Percentiles rank a stretch among this genome's conserved stretches.
phyloP scores from a whole-genome alignment of 2,888 invertebrate species.

The Agonopterix heracliana region DNA sequence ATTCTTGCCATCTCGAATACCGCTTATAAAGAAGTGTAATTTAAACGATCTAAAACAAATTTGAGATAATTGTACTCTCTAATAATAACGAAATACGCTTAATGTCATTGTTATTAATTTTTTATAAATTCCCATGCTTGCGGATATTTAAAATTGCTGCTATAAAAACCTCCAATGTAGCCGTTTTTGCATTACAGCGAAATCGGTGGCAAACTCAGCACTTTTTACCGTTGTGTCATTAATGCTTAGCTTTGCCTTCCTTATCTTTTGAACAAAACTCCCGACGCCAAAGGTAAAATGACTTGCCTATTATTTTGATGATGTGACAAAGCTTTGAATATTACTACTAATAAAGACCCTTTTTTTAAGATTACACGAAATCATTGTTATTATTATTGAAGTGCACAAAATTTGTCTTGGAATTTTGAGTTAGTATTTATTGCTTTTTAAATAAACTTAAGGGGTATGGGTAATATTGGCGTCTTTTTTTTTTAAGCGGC shows the following conservation, averaged over 20 bases:
- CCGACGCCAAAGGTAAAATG: conserved; percentile 42
- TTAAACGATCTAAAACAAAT: no score
- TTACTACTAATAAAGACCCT: conserved; percentile 35
- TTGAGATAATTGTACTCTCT: no score
- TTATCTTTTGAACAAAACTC: conserved; percentile 43
- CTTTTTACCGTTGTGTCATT: conserved; percentile 22
- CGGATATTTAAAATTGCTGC: neutral
- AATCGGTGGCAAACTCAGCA: conserved; percentile 23
- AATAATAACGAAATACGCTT: no score
- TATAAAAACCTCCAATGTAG: conserved; percentile 2
- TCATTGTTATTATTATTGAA: conserved; percentile 28
- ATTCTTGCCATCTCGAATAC: no score
- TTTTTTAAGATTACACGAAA: conserved; percentile 30
- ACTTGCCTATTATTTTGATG: conserved; percentile 55
- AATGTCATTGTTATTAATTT: no score
- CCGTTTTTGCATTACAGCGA: conserved; percentile 8
- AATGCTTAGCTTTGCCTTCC: conserved; percentile 29
- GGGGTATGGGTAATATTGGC: no score
- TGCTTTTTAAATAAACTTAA: no score
- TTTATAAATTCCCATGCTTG: no score
- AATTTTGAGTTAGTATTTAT: no score
- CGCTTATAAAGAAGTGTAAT: no score
- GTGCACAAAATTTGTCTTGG: no score
- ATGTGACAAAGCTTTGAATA: conserved; percentile 52
- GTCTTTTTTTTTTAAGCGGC: no score